Base-by-base conservation (phyloP, 2,888 invertebrate genomes). In the Biston stratarius region DNA sequence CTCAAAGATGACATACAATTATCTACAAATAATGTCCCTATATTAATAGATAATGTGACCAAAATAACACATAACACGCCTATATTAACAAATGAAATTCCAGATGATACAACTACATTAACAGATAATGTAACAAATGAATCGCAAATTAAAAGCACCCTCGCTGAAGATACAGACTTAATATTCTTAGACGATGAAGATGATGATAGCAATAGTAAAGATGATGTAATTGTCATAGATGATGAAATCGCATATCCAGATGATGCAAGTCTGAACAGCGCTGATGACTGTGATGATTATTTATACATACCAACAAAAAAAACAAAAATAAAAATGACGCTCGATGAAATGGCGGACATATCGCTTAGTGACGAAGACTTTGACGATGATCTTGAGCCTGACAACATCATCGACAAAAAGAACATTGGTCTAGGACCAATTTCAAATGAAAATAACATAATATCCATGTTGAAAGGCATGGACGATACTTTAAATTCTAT, bases 181-280 rank as follows among this genome's bases (percentile, higher is more conserved):
- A 14, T 36, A 42, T 0, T 55, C 12, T 8, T 44, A 42, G 24
- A 24, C 33, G 14, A 24, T 6, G 42, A 56, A 8, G 42, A 44
- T 14, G 52, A 38, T 15, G 15, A 53, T 38, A n/a, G n/a, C n/a
- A 7, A 38, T n/a, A 36, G 11, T 7, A 40, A 15, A 36, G 38
- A 53, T 24, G 52, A 38, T 12, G 42, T 42, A 7, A 44, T 44
- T 6, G 24, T 42, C 24, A 42, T 56, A 56, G 42, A 42, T 24
- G 55, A 42, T 24, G 42, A 42, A 24, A 33, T 11, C 5, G 55
- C 12, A 3, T 56, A 7, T 8, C 42, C 24, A 42, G 55, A 56
- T 33, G 55, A 56, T 12, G 55, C 33, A 33, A 56, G 55, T 44
- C 42, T 56, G 12, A 56, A 56, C 55, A 56, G 42, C n/a, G 33